Percentiles rank a stretch among this genome's conserved stretches.
These are phyloP conservation scores for Eulemur macaco DNA, from an alignment of 2,113 vertebrate species.

Conservation along the genomic window DNA sequence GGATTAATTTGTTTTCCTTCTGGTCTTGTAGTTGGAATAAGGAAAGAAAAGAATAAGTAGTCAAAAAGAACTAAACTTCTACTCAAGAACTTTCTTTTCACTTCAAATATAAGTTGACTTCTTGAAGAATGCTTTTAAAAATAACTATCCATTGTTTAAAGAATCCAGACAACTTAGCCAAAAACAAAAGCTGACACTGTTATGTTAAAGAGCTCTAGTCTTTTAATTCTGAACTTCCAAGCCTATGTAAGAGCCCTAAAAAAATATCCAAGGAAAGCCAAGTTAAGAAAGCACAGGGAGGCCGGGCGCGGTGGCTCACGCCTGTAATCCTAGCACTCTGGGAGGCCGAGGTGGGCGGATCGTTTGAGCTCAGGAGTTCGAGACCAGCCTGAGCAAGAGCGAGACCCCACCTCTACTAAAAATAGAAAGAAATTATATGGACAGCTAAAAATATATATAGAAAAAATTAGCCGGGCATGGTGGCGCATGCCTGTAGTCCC, in stretches of 20 bases:
- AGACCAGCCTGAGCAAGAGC: too few relatives aligned
- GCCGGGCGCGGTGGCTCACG: too few relatives aligned
- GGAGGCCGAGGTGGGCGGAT: too few relatives aligned
- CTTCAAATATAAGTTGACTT: conserved; percentile 22
- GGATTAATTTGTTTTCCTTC: neutral
- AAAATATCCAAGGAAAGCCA: neutral
- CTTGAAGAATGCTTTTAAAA: conserved; percentile 26
- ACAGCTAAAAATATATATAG: too few relatives aligned
- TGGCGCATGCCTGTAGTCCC: too few relatives aligned
- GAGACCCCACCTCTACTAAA: too few relatives aligned
- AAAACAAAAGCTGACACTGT: conserved; percentile 44
- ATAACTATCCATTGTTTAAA: conserved; percentile 38
- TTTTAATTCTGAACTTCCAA: conserved; percentile 25
- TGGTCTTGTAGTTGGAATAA: conserved; percentile 25
- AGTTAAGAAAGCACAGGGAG: neutral
- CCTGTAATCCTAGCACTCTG: too few relatives aligned
- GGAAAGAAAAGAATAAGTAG: neutral
- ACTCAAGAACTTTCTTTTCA: conserved; percentile 29
- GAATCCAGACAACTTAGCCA: conserved; percentile 9
- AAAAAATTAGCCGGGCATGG: too few relatives aligned
- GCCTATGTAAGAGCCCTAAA: neutral
- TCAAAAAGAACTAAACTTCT: neutral
- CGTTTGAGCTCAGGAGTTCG: too few relatives aligned
- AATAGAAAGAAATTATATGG: too few relatives aligned
- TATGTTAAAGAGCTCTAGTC: neutral